These are phyloP conservation scores for Prietella phreatophila DNA, from an alignment of 2,113 vertebrate species.

Conservation along the genomic window DNA sequence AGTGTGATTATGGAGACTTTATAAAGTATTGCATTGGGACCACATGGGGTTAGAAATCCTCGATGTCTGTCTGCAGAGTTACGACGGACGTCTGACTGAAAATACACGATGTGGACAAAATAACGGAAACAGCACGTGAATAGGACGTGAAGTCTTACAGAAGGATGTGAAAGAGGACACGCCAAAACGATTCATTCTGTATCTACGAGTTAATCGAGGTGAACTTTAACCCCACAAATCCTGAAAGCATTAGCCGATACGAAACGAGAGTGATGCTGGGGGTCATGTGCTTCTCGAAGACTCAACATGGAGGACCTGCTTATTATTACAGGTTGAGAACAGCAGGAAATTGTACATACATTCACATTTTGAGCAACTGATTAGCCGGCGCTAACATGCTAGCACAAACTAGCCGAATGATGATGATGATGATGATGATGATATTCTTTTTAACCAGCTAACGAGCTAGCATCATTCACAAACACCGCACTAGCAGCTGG, in stretches of 20 bases:
- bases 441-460: background rate
- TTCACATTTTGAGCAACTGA: background rate
- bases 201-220: background rate
- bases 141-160: background rate
- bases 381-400: background rate
- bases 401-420: background rate
- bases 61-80: background rate
- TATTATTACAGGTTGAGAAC: background rate
- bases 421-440: background rate
- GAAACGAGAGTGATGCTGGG: background rate
- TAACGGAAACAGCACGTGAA: background rate
- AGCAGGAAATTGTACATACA: background rate
- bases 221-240: background rate
- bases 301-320: background rate
- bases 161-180: background rate
- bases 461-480: background rate
- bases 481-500: background rate
- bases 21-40: background rate
- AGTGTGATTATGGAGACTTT: background rate
- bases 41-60: background rate
- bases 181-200: background rate
- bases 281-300: background rate
- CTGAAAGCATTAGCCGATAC: too few species aligned
- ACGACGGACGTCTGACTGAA: background rate
- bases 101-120: slow-evolving; percentile 20